Evolutionary conservation across 2,797 vertebrate species (phyloP).

Genomic region (Chaetodon trifasciatus): DNA sequence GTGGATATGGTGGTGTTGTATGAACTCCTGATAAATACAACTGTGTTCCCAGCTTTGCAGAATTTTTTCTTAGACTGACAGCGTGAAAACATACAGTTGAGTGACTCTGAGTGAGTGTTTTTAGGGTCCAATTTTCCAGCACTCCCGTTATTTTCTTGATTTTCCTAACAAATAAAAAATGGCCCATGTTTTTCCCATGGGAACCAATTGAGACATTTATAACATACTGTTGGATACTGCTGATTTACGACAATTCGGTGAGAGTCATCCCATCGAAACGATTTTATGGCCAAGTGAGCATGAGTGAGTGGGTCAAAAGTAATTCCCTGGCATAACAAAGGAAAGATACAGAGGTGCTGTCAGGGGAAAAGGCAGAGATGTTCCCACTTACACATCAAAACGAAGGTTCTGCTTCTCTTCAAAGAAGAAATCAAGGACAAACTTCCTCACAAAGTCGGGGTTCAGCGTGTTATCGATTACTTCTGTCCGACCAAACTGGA

Average conservation of each 20-base stretch:
- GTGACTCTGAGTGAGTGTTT: neutral
- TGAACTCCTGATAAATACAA: neutral
- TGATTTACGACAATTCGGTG: slow-evolving; percentile 5
- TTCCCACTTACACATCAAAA: slow-evolving; percentile 92
- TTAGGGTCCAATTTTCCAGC: neutral
- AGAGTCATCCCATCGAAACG: slow-evolving; percentile 9
- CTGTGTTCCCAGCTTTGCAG: neutral
- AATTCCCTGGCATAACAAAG: slow-evolving; percentile 25
- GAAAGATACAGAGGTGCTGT: neutral
- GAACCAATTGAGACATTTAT: neutral
- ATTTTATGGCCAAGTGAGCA: neutral
- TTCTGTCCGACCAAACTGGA: slow-evolving; percentile 92
- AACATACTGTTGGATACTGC: neutral
- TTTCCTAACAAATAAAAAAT: neutral
- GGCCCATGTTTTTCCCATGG: neutral
- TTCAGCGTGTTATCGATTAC: slow-evolving; percentile 95
- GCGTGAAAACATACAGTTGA: neutral
- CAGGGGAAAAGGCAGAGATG: slow-evolving; percentile 13
- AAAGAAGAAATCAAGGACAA: slow-evolving; percentile 94
- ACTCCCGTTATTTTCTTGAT: neutral
- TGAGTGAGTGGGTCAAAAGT: slow-evolving; percentile 32
- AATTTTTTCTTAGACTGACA: neutral
- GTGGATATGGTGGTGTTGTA: neutral
- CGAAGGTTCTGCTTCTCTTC: slow-evolving; percentile 96
- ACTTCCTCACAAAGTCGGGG: slow-evolving; percentile 94